Evolutionary conservation across 1,140 invertebrate species (phyloP).

Genomic region (Solen grandis): DNA sequence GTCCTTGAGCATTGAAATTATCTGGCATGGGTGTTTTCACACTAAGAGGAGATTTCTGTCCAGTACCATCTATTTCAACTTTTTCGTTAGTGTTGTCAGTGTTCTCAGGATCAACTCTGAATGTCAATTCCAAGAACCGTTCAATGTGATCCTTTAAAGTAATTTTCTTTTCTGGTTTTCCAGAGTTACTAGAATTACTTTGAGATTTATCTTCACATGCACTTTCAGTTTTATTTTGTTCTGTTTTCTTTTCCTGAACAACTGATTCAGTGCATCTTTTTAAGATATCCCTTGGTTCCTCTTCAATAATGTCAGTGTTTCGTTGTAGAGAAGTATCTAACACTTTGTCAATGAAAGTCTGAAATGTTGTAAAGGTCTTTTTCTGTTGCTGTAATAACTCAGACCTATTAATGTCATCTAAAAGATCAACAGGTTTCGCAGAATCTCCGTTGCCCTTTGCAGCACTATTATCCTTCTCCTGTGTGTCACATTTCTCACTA

Average conservation of each 20-base stretch:
- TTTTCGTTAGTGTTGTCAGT: background rate
- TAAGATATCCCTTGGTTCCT: too few species aligned
- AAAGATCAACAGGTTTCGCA: background rate
- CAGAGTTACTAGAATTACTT: slow-evolving; percentile 22
- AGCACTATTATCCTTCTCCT: slow-evolving; percentile 17
- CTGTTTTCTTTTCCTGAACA: background rate
- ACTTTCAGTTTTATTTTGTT: slow-evolving; percentile 16
- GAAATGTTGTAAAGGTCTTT: slow-evolving; percentile 59
- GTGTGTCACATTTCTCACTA: slow-evolving; percentile 8
- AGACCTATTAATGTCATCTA: slow-evolving; percentile 2
- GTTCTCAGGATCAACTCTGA: slow-evolving; percentile 38
- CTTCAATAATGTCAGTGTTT: too few species aligned
- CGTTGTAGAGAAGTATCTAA: slow-evolving; percentile 67
- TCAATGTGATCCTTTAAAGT: slow-evolving; percentile 75
- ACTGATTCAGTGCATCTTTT: slow-evolving; percentile 36
- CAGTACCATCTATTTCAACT: background rate
- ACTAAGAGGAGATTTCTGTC: too few species aligned
- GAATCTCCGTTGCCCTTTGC: slow-evolving; percentile 29
- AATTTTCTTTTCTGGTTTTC: slow-evolving; percentile 5
- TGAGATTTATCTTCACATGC: background rate
- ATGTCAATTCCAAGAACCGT: slow-evolving; percentile 70
- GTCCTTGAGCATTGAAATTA: slow-evolving; percentile 46
- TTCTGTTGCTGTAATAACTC: slow-evolving; percentile 33
- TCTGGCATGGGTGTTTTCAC: slow-evolving; percentile 4
- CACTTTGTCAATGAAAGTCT: slow-evolving; percentile 73